These are phyloP conservation scores for Halisarca cf. caerulea DNA, from an alignment of 37 sponge, comb jelly and placozoan genomes.

Conservation along the genomic window DNA sequence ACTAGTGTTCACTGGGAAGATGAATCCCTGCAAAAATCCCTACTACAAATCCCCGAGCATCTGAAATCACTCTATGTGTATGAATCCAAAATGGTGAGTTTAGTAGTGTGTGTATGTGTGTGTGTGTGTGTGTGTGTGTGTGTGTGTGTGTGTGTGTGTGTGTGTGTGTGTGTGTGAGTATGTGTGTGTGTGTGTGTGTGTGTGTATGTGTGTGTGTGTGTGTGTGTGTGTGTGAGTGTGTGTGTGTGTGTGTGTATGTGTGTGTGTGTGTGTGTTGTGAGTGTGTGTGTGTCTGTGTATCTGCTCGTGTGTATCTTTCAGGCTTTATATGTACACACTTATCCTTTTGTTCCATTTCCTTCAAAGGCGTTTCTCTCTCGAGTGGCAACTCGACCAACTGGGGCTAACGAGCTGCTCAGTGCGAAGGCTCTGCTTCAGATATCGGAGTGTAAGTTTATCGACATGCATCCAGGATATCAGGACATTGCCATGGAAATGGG, in stretches of 20 bases:
- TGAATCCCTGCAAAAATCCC: constrained; percentile 66
- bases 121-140: not conserved
- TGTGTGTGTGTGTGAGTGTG: too few species aligned
- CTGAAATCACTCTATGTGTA: constrained; percentile 85
- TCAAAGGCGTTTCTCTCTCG: constrained; percentile 81
- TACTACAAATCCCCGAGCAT: constrained; percentile 64
- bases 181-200: constrained; percentile 8
- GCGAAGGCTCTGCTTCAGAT: constrained; percentile 50
- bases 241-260: not conserved
- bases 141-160: too few species aligned
- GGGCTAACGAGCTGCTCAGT: constrained; percentile 64
- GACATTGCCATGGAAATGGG: constrained; percentile 37
- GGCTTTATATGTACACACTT: too few species aligned
- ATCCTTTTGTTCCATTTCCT: too few species aligned
- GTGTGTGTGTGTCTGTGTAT: too few species aligned
- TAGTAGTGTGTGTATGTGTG: too few species aligned
- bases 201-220: too few species aligned
- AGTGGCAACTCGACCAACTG: constrained; percentile 56
- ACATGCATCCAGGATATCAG: constrained; percentile 47
- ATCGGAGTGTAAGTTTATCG: constrained; percentile 78
- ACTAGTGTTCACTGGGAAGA: constrained; percentile 83
- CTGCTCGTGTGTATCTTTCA: too few species aligned
- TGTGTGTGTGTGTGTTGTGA: not conserved
- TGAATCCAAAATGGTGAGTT: constrained; percentile 91
- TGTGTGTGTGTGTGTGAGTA: too few species aligned